Evolutionary conservation across 2,797 vertebrate species (phyloP).

Genomic region (Aldrovandia affinis): DNA sequence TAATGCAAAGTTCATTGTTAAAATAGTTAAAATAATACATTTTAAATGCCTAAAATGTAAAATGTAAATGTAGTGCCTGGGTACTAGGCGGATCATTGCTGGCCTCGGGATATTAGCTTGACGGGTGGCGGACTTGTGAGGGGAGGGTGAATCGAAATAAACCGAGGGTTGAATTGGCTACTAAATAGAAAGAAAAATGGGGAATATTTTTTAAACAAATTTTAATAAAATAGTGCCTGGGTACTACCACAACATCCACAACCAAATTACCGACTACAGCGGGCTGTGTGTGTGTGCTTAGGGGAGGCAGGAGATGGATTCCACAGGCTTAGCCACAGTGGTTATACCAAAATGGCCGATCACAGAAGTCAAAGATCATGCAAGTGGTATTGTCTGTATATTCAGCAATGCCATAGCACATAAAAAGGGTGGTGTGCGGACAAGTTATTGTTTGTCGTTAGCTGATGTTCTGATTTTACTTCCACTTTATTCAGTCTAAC

Average conservation of each 20-base stretch:
- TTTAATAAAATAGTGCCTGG: not conserved
- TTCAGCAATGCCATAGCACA: too few relatives aligned
- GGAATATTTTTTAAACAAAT: too few relatives aligned
- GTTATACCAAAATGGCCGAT: not conserved
- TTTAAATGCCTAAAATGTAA: too few relatives aligned
- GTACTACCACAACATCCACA: not conserved
- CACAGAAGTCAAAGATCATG: not conserved
- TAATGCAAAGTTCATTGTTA: not conserved
- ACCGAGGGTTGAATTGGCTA: too few relatives aligned
- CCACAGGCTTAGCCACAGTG: too few relatives aligned
- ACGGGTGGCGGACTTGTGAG: too few relatives aligned
- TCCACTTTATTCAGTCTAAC: not conserved
- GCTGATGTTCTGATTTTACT: not conserved
- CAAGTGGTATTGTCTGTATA: not conserved
- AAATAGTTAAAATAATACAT: too few relatives aligned
- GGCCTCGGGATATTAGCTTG: too few relatives aligned
- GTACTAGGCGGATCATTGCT: not conserved
- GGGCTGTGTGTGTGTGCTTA: not conserved
- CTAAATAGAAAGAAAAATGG: too few relatives aligned
- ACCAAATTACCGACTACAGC: not conserved
- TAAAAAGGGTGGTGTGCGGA: not conserved
- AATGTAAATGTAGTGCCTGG: not conserved
- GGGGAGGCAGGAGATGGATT: too few relatives aligned
- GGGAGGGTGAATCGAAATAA: too few relatives aligned
- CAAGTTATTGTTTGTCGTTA: not conserved